Evolutionary conservation across 1,140 invertebrate genomes (phyloP).

Genomic region (Epicauta chinensis): DNA sequence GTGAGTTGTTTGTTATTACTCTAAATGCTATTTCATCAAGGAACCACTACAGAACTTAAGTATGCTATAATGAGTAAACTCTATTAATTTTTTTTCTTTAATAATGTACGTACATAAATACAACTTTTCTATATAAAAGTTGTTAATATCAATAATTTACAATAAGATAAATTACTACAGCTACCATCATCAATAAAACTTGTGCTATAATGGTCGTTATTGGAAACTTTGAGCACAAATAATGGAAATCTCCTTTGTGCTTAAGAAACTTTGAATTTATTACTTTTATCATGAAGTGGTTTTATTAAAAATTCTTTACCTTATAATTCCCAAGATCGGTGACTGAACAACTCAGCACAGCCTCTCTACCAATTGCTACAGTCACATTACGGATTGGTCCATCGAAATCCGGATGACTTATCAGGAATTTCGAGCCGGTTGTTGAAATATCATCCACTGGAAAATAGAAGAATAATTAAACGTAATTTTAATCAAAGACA

Average conservation of each 20-base stretch:
- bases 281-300: neutral
- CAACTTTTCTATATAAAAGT: too few species aligned
- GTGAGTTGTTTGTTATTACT: too few species aligned
- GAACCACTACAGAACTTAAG: too few species aligned
- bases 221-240: neutral
- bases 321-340: slow-evolving; percentile 75
- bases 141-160: too few species aligned
- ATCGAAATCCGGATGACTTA: slow-evolving; percentile 62
- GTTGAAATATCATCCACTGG: slow-evolving; percentile 12
- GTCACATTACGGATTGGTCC: slow-evolving; percentile 76
- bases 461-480: slow-evolving; percentile 1
- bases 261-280: neutral
- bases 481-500: too few species aligned
- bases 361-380: slow-evolving; percentile 73
- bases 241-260: neutral
- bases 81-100: too few species aligned
- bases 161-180: too few species aligned
- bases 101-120: too few species aligned
- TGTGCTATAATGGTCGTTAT: neutral
- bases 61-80: too few species aligned
- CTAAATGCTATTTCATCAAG: too few species aligned
- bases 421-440: slow-evolving; percentile 4
- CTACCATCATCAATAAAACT: too few species aligned
- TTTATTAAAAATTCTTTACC: slow-evolving; percentile 47
- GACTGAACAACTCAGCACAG: slow-evolving; percentile 73